Base-by-base conservation (phyloP, 2,113 vertebrate species). In the Patagioenas fasciata region DNA sequence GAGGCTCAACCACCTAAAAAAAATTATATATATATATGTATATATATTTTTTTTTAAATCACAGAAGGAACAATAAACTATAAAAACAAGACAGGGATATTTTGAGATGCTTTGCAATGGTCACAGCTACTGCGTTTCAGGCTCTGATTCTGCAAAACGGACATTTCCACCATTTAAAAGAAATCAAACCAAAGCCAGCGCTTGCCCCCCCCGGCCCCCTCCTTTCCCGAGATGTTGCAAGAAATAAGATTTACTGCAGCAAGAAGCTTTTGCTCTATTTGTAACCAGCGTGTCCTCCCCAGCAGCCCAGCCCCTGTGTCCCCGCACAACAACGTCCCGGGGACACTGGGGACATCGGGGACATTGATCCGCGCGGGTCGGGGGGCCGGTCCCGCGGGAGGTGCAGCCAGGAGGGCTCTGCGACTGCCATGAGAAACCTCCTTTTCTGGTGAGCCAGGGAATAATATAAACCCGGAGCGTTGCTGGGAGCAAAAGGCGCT, bases 351-450 rank as follows among this genome's bases (percentile, higher is more conserved):
- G 42, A 47, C 44, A 47, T 19, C 57, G 91, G 10, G 80, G 81
- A 95, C 91, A 97, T 97, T 93, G 56, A 92, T 96, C 88, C 91
- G 73, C 96, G 71, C 94, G 95, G 95, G 97, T 97, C 97, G 97
- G 97, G 97, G 97, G 97, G 91, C 97, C 96, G 96, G 88, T 97
- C 97, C 97, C 97, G n/a, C 24, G 91, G 96, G 97, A 95, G 81
- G 73, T 96, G 81, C 90, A 96, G 95, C 97, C 97, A 88, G 96
- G 95, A 95, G 96, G 92, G 95, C 92, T 97, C 57, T 77, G 93
- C 96, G 94, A 96, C 84, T 97, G 97, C 87, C 95, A 91, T 95
- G 97, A 97, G 97, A 97, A 98, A 98, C 96, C 95, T 95, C 93
- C 97, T 97, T 98, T 97, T 97, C 96, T 92, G 96, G 97, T 73